phyloP scores from a whole-genome alignment of 1,140 invertebrate species.

The Anthonomus grandis region DNA sequence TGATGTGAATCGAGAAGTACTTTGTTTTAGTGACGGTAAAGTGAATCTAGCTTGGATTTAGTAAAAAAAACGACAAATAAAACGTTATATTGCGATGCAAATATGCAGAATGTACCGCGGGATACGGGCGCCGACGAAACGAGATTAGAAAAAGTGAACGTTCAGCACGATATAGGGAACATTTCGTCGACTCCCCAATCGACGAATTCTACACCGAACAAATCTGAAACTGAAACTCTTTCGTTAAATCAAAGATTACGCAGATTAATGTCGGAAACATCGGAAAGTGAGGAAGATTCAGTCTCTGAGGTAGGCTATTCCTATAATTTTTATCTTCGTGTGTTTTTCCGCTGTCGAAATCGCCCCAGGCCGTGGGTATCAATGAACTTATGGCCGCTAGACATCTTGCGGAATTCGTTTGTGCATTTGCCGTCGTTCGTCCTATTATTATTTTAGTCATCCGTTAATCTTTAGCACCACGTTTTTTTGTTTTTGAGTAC shows the following conservation, averaged over 20 bases:
- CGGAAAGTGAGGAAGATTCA: slow-evolving; percentile 89
- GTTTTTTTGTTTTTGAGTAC: slow-evolving; percentile 7
- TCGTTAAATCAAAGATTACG: slow-evolving; percentile 77
- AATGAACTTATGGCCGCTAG: slow-evolving; percentile 48
- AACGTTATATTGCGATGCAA: slow-evolving; percentile 58
- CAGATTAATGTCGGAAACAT: slow-evolving; percentile 83
- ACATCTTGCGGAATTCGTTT: slow-evolving; percentile 48
- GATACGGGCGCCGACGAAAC: slow-evolving; percentile 68
- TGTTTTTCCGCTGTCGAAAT: slow-evolving; percentile 6
- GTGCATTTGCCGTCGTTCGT: slow-evolving; percentile 35
- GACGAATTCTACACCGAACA: slow-evolving; percentile 64
- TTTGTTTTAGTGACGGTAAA: slow-evolving; percentile 41
- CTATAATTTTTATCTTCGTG: not conserved
- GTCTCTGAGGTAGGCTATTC: slow-evolving; percentile 75
- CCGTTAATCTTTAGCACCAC: not conserved
- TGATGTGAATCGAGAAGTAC: slow-evolving; percentile 44
- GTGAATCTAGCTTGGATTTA: slow-evolving; percentile 35
- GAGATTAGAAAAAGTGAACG: slow-evolving; percentile 68
- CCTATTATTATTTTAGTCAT: slow-evolving; percentile 14
- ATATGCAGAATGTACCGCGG: slow-evolving; percentile 87
- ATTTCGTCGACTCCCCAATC: slow-evolving; percentile 61
- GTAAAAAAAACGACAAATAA: slow-evolving; percentile 35
- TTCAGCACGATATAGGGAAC: slow-evolving; percentile 57
- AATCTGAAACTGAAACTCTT: slow-evolving; percentile 75
- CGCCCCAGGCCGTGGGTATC: slow-evolving; percentile 43